Conservation (phyloP, 2,888 invertebrate genomes). For the Chaetoderma sp. region DNA sequence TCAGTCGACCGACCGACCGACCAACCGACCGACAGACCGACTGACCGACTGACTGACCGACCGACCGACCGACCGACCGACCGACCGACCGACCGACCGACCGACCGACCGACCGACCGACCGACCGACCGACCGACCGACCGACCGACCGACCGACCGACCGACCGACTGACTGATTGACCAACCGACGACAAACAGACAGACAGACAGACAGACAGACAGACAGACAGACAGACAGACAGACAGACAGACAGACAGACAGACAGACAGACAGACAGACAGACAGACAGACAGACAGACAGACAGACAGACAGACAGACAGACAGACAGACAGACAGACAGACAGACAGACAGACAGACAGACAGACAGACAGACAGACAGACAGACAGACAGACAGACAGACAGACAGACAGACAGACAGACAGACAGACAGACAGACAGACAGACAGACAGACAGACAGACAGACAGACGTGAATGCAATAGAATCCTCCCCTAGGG, state of each 20-base stretch:
- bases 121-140: too few relatives aligned
- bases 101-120: too few relatives aligned
- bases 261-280: slow-evolving; percentile 16
- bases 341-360: background rate
- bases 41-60: too few relatives aligned
- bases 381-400: background rate
- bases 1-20: too few relatives aligned
- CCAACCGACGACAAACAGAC: slow-evolving; percentile 1
- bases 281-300: slow-evolving; percentile 16
- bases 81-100: too few relatives aligned
- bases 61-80: too few relatives aligned
- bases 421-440: slow-evolving; percentile 3
- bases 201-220: slow-evolving; percentile 6
- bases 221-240: slow-evolving; percentile 5
- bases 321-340: background rate
- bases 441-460: slow-evolving; percentile 1
- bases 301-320: slow-evolving; percentile 16
- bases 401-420: background rate
- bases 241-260: slow-evolving; percentile 18
- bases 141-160: too few relatives aligned
- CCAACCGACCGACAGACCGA: too few relatives aligned
- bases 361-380: background rate
- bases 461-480: background rate
- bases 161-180: too few relatives aligned
- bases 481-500: too few relatives aligned